phyloP scores from a whole-genome alignment of 2,113 vertebrate genomes.

The Morone chrysops region DNA sequence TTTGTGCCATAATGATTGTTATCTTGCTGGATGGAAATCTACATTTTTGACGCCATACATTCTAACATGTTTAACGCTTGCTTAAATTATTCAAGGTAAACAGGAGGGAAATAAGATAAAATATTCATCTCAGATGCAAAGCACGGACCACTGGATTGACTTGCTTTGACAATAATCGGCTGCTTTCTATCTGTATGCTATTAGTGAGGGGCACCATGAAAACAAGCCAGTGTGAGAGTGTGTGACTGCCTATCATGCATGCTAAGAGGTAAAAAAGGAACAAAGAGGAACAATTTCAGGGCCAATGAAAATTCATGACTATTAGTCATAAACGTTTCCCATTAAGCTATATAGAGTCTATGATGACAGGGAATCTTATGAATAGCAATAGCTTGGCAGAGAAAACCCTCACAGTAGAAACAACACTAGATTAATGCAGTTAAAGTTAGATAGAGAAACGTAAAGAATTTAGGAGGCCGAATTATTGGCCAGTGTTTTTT shows the following conservation, averaged over 20 bases:
- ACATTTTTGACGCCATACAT: neutral
- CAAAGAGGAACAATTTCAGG: constrained; percentile 41
- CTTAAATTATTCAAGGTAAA: constrained; percentile 20
- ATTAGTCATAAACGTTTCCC: constrained; percentile 57
- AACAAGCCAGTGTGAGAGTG: constrained; percentile 25
- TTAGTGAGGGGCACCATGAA: constrained; percentile 42
- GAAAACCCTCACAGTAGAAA: constrained; percentile 29
- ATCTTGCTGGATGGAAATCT: neutral
- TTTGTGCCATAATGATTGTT: constrained; percentile 1
- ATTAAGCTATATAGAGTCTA: constrained; percentile 58
- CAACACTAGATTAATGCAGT: neutral
- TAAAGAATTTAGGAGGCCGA: neutral
- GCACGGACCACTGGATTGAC: neutral
- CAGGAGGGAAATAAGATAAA: constrained; percentile 3
- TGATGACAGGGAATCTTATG: constrained; percentile 69
- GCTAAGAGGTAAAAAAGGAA: constrained; percentile 32
- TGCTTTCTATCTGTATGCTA: constrained; percentile 24
- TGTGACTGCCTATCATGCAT: constrained; percentile 35
- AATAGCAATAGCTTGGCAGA: constrained; percentile 68
- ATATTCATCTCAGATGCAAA: constrained; percentile 32
- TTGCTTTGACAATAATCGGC: constrained; percentile 34
- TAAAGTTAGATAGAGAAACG: constrained; percentile 25
- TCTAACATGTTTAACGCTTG: neutral
- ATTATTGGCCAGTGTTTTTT: neutral
- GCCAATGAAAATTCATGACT: constrained; percentile 64